phyloP scores from a whole-genome alignment of 2,888 invertebrate genomes.

The Apamea crenata region DNA sequence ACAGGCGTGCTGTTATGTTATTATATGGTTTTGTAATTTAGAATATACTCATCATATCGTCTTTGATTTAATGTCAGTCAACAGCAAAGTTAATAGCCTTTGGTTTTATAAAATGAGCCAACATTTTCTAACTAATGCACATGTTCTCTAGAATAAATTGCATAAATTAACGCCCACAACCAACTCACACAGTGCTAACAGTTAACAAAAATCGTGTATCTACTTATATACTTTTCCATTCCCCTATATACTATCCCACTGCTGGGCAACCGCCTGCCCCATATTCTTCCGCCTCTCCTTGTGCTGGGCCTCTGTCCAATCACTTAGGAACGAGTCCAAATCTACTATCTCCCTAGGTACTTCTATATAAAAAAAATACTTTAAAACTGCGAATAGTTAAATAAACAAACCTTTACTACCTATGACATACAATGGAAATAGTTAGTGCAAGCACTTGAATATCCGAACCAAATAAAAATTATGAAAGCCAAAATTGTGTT shows the following conservation, averaged over 20 bases:
- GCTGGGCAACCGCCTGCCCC: too few relatives aligned
- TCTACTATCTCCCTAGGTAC: too few relatives aligned
- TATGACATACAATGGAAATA: not conserved
- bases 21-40: too few relatives aligned
- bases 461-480: not conserved
- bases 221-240: too few relatives aligned
- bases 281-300: too few relatives aligned
- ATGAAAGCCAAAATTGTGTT: constrained; percentile 3
- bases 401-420: not conserved
- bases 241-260: too few relatives aligned
- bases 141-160: not conserved
- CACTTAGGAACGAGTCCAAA: too few relatives aligned
- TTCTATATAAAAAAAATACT: not conserved
- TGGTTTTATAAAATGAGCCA: not conserved
- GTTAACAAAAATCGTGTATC: not conserved
- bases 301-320: too few relatives aligned
- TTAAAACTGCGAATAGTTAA: not conserved
- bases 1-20: too few relatives aligned
- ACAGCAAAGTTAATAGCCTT: not conserved
- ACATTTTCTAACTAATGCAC: not conserved
- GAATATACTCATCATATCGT: not conserved
- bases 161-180: not conserved
- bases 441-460: not conserved
- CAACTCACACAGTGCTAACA: not conserved
- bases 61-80: not conserved